A percentile compares a stretch with the other conserved stretches of the same genome.
Evolutionary conservation across 2,113 vertebrate species (phyloP).

Genomic region (Hemichromis elongatus): DNA sequence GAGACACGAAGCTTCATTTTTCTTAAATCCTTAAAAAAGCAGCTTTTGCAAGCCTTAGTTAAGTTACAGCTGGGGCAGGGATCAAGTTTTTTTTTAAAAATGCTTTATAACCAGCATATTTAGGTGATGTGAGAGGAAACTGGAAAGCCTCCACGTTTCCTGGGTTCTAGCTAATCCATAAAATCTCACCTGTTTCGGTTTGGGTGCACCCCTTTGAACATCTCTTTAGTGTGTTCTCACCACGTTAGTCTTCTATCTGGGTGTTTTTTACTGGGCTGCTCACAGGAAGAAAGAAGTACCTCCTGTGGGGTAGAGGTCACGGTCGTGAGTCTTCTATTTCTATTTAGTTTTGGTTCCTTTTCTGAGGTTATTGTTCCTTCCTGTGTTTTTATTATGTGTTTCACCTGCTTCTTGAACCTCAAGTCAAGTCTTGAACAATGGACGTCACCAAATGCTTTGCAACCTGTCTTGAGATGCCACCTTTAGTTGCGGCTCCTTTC

Average conservation of each 20-base stretch:
- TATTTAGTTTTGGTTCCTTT: not conserved
- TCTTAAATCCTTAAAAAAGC: not conserved
- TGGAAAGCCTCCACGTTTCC: not conserved
- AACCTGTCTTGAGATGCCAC: not conserved
- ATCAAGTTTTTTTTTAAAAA: not conserved
- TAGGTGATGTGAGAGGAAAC: not conserved
- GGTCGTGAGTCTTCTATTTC: not conserved
- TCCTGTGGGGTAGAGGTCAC: not conserved
- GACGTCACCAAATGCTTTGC: not conserved
- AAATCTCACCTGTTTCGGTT: not conserved
- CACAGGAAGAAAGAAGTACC: not conserved
- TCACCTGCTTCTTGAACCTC: not conserved
- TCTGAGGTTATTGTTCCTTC: not conserved
- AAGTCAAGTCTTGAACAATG: not conserved
- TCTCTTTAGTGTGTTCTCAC: not conserved
- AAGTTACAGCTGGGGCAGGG: not conserved
- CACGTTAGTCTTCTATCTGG: not conserved
- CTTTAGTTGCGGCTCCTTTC: not conserved
- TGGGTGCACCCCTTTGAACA: not conserved
- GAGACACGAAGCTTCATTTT: not conserved
- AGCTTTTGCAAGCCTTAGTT: not conserved
- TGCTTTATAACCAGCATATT: not conserved
- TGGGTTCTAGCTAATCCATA: not conserved
- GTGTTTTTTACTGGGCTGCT: not conserved
- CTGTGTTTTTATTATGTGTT: not conserved